Evolutionary conservation across 1,140 invertebrate genomes (phyloP).

Genomic region (Ctenoplectra terminalis): DNA sequence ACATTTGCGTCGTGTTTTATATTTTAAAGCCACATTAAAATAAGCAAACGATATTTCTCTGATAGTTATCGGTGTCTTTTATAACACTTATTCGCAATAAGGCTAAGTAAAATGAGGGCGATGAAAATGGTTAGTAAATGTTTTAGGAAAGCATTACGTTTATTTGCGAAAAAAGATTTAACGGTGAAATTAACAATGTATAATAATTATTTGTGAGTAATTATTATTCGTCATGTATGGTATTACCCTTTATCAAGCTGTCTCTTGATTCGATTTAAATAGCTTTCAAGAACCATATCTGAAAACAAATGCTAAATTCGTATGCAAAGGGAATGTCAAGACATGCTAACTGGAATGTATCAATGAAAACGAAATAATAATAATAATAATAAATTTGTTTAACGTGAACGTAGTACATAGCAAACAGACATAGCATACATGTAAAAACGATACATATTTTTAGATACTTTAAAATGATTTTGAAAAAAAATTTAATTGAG

Average conservation of each 20-base stretch:
- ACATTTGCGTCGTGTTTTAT: neutral
- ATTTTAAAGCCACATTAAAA: conserved; percentile 19
- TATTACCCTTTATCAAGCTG: conserved; percentile 75
- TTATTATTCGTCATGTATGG: conserved; percentile 62
- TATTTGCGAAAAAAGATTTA: conserved; percentile 78
- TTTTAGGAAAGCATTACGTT: conserved; percentile 79
- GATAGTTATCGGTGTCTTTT: neutral
- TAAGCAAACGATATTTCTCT: conserved; percentile 7
- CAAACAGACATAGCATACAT: neutral
- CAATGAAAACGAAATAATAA: conserved; percentile 5
- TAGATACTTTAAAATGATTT: neutral
- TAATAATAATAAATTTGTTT: too few relatives aligned
- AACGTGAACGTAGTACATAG: neutral
- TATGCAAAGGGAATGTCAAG: conserved; percentile 8
- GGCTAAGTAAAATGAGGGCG: conserved; percentile 54
- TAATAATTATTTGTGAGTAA: conserved; percentile 65
- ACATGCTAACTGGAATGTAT: conserved; percentile 28
- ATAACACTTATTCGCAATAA: conserved; percentile 20
- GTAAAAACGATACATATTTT: neutral
- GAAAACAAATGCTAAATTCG: neutral
- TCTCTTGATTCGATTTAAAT: conserved; percentile 45
- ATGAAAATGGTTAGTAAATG: conserved; percentile 78
- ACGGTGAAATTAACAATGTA: conserved; percentile 78
- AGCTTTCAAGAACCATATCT: neutral
- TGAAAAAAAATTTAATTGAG: neutral